Conservation (phyloP, 2,113 vertebrate species). For the Thalassarche chlororhynchos region DNA sequence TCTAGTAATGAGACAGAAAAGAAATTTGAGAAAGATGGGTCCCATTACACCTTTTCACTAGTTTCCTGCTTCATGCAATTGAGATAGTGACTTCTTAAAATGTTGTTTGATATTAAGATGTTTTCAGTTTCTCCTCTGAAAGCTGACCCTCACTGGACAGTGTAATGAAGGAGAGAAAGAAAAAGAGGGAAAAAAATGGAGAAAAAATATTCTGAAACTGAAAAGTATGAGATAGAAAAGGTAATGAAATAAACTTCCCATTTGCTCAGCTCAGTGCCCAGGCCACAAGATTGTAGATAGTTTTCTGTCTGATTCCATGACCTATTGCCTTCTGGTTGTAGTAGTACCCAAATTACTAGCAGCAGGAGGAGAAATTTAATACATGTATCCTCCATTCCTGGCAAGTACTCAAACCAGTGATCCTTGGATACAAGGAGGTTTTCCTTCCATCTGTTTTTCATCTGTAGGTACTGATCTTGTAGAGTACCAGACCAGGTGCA, state of each 20-base stretch:
- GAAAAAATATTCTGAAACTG: background rate
- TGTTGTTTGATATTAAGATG: background rate
- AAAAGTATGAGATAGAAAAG: background rate
- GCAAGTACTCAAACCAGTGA: background rate
- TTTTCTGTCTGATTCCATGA: background rate
- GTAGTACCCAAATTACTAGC: background rate
- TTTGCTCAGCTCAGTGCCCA: background rate
- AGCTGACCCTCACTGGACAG: background rate
- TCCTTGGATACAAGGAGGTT: background rate
- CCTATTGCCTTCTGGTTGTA: background rate
- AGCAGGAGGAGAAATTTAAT: background rate
- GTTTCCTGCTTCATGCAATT: background rate
- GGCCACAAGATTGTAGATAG: fast-evolving
- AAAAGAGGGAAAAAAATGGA: background rate
- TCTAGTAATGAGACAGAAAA: background rate
- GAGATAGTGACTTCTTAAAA: background rate
- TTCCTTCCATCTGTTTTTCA: background rate
- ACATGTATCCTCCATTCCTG: background rate
- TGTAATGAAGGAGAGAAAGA: background rate
- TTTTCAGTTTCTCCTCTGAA: background rate
- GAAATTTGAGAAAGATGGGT: background rate
- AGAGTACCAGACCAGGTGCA: background rate
- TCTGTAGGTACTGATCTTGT: background rate
- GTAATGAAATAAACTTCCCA: background rate
- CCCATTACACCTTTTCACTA: background rate